phyloP scores from a whole-genome alignment of 2,888 invertebrate species.

The Acleris literana region DNA sequence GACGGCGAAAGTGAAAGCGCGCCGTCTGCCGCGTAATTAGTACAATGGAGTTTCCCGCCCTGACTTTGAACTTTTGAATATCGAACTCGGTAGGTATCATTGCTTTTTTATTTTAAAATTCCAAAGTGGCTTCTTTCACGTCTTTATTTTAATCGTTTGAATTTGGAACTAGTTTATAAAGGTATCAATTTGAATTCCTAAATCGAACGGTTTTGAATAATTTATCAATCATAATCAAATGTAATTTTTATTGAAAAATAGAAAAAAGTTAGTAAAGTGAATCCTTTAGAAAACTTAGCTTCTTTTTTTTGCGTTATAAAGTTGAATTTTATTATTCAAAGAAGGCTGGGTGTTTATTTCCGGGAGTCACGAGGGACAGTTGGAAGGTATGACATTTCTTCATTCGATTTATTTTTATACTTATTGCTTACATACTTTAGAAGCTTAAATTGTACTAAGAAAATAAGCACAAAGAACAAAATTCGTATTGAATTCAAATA shows the following conservation, averaged over 20 bases:
- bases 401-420: too few relatives aligned
- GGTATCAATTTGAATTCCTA: not conserved
- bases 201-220: not conserved
- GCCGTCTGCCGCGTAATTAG: conserved; percentile 84
- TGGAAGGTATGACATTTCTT: too few relatives aligned
- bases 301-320: too few relatives aligned
- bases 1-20: conserved; percentile 81
- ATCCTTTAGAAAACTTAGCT: too few relatives aligned
- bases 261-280: too few relatives aligned
- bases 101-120: conserved; percentile 35
- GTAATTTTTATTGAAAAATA: too few relatives aligned
- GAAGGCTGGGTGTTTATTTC: too few relatives aligned
- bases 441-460: not conserved
- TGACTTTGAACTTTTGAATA: conserved; percentile 81
- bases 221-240: too few relatives aligned
- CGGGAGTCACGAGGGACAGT: too few relatives aligned
- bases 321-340: too few relatives aligned
- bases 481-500: not conserved
- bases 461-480: not conserved
- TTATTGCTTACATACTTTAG: too few relatives aligned
- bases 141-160: not conserved
- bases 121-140: not conserved
- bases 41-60: conserved; percentile 79
- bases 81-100: conserved; percentile 45
- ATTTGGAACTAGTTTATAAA: not conserved